These are phyloP conservation scores for Linnaemya vulpina DNA, from an alignment of 2,888 invertebrate genomes.

Conservation along the genomic window DNA sequence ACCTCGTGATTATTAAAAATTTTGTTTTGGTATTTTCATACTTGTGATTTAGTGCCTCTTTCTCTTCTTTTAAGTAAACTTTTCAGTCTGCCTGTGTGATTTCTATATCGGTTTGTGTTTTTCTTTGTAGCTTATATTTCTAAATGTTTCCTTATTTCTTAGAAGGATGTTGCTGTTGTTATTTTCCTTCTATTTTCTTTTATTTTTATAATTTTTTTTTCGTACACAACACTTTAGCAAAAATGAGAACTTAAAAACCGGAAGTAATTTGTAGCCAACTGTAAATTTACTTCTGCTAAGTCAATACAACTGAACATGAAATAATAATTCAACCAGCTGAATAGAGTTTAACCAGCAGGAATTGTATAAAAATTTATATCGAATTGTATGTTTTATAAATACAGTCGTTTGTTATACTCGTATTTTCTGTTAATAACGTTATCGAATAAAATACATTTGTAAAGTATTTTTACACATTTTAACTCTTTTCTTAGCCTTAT, in stretches of 20 bases:
- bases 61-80: neutral
- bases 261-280: conserved; percentile 81
- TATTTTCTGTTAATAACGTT: conserved; percentile 52
- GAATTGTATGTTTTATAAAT: conserved; percentile 41
- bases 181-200: conserved; percentile 1
- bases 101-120: neutral
- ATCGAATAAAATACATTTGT: conserved; percentile 47
- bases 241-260: conserved; percentile 73
- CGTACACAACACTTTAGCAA: neutral
- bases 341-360: conserved; percentile 1
- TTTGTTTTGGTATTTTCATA: too few species aligned
- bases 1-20: too few species aligned
- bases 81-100: neutral
- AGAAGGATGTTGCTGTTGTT: conserved; percentile 50
- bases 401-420: conserved; percentile 39
- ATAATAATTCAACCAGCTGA: conserved; percentile 7
- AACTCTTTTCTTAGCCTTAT: conserved; percentile 61
- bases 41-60: too few species aligned
- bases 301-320: conserved; percentile 60
- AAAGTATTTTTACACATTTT: conserved; percentile 53
- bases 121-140: neutral
- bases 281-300: conserved; percentile 75
- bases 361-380: conserved; percentile 21
- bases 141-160: conserved; percentile 46
- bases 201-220: conserved; percentile 14